Evolutionary conservation across 1,140 invertebrate genomes (phyloP), one percentile per base, ranked within the genome.

Genomic region (Aphidius ervi): DNA sequence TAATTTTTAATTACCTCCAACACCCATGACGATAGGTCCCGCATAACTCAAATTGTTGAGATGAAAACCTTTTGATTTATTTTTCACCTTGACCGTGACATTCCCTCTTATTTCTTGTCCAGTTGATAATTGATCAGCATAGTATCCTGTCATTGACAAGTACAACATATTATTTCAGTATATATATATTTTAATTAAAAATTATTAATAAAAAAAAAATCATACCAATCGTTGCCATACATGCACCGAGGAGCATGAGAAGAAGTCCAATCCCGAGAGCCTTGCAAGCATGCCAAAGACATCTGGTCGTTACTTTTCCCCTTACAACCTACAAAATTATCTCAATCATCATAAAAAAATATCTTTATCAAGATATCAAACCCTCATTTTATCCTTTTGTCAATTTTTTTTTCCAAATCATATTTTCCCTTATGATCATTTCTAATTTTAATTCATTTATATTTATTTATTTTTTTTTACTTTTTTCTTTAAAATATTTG

Each of bases 21-120:
- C 87, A 43, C 93, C 93, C 93, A 95, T 95, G 37, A 95, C 89
- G 61, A 94, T 93, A 7, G 93, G 93, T 7, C 93, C 93, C 4
- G 92, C 92, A 69, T 94, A 95, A 1, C 92, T 93, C 1, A 95
- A 80, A 73, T 95, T 95, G 76, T 94, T 94, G 42, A 95, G 82
- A 70, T 94, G 91, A 72, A 93, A 90, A 47, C 89, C 89, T 47
- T 88, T 82, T 1, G 87, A 86, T 69, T 91, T 89, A 68, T 92
- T 90, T 76, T 91, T 91, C 3, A 91, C 86, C 49, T 84, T 82
- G 39, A 91, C 82, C 2, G 90, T 92, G 9, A 86, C 81, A 75
- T 92, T 92, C 9, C 88, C 88, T 56, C 87, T 80, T 61, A 90
- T 79, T 69, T 91, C 88, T 67, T 89, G 85, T 23, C 84, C 88